Evolutionary conservation across 2,113 vertebrate species (phyloP).

Genomic region (Nyctereutes procyonoides): DNA sequence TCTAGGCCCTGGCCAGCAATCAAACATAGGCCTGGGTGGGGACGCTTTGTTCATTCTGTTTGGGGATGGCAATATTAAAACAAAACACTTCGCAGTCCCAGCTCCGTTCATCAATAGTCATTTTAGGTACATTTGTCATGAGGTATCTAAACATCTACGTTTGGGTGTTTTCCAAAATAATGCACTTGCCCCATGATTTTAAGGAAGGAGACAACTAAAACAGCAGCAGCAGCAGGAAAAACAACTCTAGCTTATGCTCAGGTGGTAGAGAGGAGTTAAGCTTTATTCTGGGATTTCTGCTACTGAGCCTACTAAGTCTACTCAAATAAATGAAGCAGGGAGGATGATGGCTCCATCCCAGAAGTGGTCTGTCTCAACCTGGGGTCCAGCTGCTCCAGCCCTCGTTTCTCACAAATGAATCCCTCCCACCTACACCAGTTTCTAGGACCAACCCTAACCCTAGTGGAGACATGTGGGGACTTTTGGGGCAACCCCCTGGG

Average conservation of each 20-base stretch:
- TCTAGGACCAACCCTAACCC: not conserved
- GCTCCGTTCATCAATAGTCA: constrained; percentile 11
- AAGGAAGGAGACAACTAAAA: not conserved
- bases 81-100: not conserved
- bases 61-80: not conserved
- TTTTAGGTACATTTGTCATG: constrained; percentile 46
- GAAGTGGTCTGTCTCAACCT: not conserved
- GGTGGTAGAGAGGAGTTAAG: not conserved
- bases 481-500: not conserved
- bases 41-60: not conserved
- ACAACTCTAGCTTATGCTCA: not conserved
- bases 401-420: not conserved
- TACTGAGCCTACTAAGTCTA: not conserved
- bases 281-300: not conserved
- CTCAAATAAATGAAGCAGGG: not conserved
- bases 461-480: not conserved
- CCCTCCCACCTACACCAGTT: not conserved
- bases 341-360: not conserved
- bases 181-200: not conserved
- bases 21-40: not conserved
- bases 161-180: constrained; percentile 14
- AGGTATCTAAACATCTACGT: not conserved
- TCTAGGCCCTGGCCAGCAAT: not conserved
- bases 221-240: not conserved
- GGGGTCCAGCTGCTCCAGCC: not conserved